These are phyloP conservation scores for Isaurus tuberculatus DNA, from an alignment of 92 coral and sea anemone species.

Conservation along the genomic window DNA sequence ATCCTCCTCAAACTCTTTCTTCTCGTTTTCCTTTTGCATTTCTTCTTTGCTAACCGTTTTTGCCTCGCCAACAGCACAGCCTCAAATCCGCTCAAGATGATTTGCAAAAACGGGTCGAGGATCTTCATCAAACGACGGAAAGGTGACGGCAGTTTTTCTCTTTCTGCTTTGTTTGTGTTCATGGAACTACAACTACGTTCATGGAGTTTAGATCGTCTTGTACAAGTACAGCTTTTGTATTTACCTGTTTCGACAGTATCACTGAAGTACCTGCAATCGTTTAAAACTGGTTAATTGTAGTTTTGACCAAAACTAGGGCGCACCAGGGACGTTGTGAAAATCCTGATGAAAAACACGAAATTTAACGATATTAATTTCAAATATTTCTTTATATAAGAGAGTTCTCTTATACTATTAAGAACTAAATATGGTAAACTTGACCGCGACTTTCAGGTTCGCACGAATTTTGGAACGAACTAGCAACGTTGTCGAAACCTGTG, in stretches of 20 bases:
- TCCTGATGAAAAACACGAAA: no score
- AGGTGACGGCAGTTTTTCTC: neutral
- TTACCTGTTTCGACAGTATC: neutral
- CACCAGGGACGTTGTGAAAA: no score
- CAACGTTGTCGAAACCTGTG: conserved; percentile 3
- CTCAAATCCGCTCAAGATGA: neutral
- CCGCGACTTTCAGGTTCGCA: conserved; percentile 12
- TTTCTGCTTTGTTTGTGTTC: neutral
- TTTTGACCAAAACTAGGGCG: no score
- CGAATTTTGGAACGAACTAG: neutral
- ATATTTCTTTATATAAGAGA: neutral
- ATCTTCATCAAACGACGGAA: neutral
- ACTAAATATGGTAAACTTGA: neutral
- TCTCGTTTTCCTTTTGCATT: neutral
- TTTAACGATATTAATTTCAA: no score
- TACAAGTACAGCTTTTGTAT: neutral
- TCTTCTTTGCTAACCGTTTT: no score
- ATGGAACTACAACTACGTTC: neutral
- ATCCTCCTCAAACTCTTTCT: neutral
- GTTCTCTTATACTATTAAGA: neutral
- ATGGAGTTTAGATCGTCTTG: neutral
- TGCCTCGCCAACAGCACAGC: neutral
- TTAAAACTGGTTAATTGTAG: neutral
- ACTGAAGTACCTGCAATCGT: no score
- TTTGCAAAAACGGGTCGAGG: neutral